Percentiles rank a stretch among this genome's conserved stretches.
Conservation (phyloP, 1,140 invertebrate species). For the Conopomorpha cramerella region DNA sequence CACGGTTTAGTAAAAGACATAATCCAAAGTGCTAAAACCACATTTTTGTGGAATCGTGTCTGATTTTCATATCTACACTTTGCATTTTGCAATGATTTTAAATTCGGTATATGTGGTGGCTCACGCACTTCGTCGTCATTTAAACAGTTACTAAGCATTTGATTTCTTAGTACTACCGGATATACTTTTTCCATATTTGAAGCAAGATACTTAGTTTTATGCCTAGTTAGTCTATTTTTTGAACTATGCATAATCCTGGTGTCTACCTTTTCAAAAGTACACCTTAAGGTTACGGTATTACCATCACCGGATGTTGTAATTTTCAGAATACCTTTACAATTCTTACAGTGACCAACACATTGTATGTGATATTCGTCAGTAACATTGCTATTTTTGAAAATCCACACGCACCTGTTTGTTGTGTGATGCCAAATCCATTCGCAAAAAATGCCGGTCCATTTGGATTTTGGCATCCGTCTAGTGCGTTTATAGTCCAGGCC, state of each 20-base stretch:
- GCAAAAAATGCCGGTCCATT: neutral
- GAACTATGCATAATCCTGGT: neutral
- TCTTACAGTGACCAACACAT: neutral
- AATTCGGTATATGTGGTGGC: no score
- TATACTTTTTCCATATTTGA: neutral
- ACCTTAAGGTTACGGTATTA: neutral
- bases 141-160: neutral
- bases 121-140: no score
- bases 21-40: slow-evolving; percentile 2
- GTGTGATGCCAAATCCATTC: no score
- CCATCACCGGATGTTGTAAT: neutral
- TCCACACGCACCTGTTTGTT: neutral
- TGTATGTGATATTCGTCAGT: slow-evolving; percentile 2
- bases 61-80: no score
- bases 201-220: neutral
- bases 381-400: neutral
- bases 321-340: neutral
- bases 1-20: neutral
- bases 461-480: slow-evolving; percentile 1
- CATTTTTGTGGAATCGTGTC: no score
- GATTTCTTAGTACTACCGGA: neutral
- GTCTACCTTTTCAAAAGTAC: neutral
- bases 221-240: neutral
- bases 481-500: no score
- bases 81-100: no score